Evolutionary conservation across 1,140 invertebrate species (phyloP).

Genomic region (Ctenoplectra terminalis): DNA sequence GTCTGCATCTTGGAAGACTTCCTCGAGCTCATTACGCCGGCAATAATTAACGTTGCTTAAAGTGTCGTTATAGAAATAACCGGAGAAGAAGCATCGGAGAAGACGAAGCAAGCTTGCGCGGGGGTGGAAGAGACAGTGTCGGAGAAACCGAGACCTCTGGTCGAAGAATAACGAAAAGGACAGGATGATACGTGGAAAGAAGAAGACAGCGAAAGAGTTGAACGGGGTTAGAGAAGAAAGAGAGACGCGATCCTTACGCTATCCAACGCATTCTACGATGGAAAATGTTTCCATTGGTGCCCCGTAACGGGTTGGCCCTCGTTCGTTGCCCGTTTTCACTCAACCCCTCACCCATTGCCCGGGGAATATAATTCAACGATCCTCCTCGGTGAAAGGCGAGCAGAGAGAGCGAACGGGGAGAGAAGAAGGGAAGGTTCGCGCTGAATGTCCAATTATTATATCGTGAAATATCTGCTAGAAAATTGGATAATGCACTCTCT

Average conservation of each 20-base stretch:
- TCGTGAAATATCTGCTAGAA: slow-evolving; percentile 76
- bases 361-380: slow-evolving; percentile 69
- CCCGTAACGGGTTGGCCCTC: slow-evolving; percentile 51
- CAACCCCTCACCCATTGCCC: slow-evolving; percentile 52
- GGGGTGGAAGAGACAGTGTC: neutral
- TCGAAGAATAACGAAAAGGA: slow-evolving; percentile 52
- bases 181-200: slow-evolving; percentile 3
- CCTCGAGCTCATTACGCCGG: slow-evolving; percentile 72
- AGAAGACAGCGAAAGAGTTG: neutral
- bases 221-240: slow-evolving; percentile 4
- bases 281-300: slow-evolving; percentile 70
- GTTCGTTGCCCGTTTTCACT: slow-evolving; percentile 54
- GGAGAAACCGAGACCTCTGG: neutral
- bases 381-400: slow-evolving; percentile 61
- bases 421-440: slow-evolving; percentile 49
- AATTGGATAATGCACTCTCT: slow-evolving; percentile 77
- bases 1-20: slow-evolving; percentile 67
- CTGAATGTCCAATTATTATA: slow-evolving; percentile 80
- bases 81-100: slow-evolving; percentile 26
- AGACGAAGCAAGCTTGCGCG: neutral
- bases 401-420: slow-evolving; percentile 7
- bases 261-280: slow-evolving; percentile 64
- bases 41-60: slow-evolving; percentile 76
- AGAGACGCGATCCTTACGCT: slow-evolving; percentile 58
- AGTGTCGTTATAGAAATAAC: slow-evolving; percentile 73